Evolutionary conservation across 2,797 vertebrate genomes (phyloP).

Genomic region (Clarias laeviceps): DNA sequence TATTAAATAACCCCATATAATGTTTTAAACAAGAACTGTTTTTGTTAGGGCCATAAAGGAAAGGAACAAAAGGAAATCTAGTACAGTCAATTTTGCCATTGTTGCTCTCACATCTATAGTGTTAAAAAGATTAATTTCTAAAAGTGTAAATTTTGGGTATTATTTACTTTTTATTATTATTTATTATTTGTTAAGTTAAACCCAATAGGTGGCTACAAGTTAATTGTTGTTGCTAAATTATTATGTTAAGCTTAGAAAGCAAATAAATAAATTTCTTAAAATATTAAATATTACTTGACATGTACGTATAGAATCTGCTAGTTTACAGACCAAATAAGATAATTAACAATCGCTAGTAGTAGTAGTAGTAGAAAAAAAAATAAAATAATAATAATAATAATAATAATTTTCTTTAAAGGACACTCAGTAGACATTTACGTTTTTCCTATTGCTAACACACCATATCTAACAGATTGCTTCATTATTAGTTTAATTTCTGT

Average conservation of each 20-base stretch:
- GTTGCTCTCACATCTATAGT: constrained; percentile 61
- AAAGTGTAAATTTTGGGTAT: too few species aligned
- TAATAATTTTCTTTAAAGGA: neutral
- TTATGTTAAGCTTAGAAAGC: neutral
- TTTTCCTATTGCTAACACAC: neutral
- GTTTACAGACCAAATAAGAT: neutral
- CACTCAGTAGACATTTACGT: neutral
- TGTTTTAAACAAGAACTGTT: neutral
- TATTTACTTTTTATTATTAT: neutral
- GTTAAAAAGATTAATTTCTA: constrained; percentile 1
- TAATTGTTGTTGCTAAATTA: neutral
- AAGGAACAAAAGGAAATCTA: constrained; percentile 58
- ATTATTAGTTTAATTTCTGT: neutral
- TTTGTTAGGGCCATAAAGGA: neutral
- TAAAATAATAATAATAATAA: neutral
- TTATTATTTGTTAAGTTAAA: neutral
- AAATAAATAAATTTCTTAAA: neutral
- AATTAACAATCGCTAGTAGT: neutral
- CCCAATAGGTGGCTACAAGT: neutral
- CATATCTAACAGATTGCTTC: neutral
- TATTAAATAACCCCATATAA: constrained; percentile 28
- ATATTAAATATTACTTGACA: neutral
- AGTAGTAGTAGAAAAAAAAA: too few species aligned
- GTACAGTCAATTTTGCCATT: constrained; percentile 68
- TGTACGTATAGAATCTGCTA: neutral